Conservation (phyloP, 2,888 invertebrate genomes). For the Caenorhabditis doughertyi region DNA sequence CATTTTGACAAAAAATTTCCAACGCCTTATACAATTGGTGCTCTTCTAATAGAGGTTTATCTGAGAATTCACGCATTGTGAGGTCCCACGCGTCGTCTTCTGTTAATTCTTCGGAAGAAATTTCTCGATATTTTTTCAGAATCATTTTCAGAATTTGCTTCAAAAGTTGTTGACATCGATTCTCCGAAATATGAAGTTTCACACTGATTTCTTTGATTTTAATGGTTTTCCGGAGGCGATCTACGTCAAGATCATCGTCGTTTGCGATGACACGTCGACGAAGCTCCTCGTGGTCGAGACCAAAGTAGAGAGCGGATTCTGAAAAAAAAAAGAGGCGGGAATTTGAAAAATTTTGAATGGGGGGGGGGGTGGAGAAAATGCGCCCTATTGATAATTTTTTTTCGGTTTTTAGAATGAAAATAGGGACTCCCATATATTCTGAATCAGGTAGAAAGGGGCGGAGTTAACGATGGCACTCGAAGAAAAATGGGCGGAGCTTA, state of each 20-base stretch:
- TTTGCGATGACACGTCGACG: not conserved
- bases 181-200: not conserved
- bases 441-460: too few species aligned
- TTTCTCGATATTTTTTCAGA: not conserved
- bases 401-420: too few species aligned
- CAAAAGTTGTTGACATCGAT: not conserved
- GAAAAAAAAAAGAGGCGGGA: too few species aligned
- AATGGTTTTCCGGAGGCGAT: slow-evolving; percentile 1
- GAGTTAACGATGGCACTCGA: too few species aligned
- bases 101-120: not conserved
- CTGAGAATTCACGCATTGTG: not conserved
- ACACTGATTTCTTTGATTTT: not conserved
- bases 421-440: too few species aligned
- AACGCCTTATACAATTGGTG: slow-evolving; percentile 8
- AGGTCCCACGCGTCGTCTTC: not conserved
- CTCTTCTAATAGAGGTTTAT: not conserved
- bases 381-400: too few species aligned
- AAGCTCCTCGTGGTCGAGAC: not conserved
- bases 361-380: too few species aligned
- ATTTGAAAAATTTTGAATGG: too few species aligned
- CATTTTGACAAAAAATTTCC: slow-evolving; percentile 23
- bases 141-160: not conserved
- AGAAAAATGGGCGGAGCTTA: too few species aligned
- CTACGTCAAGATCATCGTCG: not conserved
- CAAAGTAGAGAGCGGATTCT: slow-evolving; percentile 7